Evolutionary conservation across 2,888 invertebrate genomes (phyloP), one percentile per base, ranked within the genome.

Genomic region (Dromius quadrimaculatus): DNA sequence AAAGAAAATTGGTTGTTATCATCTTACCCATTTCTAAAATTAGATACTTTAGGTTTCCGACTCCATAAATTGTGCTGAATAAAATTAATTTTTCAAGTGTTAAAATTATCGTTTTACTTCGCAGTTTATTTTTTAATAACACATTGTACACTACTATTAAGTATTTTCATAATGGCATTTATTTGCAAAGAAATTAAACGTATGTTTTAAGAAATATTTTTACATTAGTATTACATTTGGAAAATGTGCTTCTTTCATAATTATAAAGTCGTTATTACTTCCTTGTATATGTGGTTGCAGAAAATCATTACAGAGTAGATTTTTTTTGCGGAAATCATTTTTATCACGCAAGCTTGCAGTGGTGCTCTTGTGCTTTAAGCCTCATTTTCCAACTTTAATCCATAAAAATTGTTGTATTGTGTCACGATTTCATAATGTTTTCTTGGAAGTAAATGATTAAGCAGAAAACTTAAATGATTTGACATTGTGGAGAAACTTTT

Each of bases 311-410:
- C 41, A 34, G 28, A 23, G 23, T 38, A 66, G 20, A 54, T 20
- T 28, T 54, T 57, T 66, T 66, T 57, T 66, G 36, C 66, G 66
- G 66, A 66, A 54, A 66, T 66, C 36, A 66, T 66, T 66, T 66
- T 28, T 23, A 66, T 23, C 66, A 66, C 66, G 66, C 66, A 47
- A 64, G 32, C 45, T 36, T 59, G 36, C 59, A 36, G 59, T 23
- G 28, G 50, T 54, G 15, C 50, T 54, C 15, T 15, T 15, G 28
- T 8, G 28, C 50, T 54, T 54, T 13, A 54, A 28, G 50, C 50
- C 17, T 23, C 50, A 54, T 54, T 54, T 54, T 23, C 28, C 28
- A 4, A 47, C 11, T 23, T 54, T 54, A 54, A 54, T 54, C 50
- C 50, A 54, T 54, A 28, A 54, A 54, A 54, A 28, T 54, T 54